Evolutionary conservation across 2,888 invertebrate species (phyloP), one percentile per base, ranked within the genome.

Genomic region (Cheilosia impressa): DNA sequence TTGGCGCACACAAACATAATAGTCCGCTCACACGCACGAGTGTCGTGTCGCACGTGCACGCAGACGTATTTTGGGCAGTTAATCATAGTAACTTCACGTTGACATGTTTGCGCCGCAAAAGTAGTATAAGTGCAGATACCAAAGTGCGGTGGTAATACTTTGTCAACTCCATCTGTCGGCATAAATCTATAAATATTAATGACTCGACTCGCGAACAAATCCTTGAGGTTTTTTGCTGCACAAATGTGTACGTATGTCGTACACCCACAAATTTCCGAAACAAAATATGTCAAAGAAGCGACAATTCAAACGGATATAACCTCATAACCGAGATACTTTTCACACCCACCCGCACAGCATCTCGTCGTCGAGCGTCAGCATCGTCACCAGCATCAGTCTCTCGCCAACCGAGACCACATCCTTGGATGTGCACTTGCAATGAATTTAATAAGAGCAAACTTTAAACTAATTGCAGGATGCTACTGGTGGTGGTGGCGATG

Each of bases 401-500:
- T 63, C 27, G 38, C 62, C 41, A 43, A 80, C 60, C 80, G 52
- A 65, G 53, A 78, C 83, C 83, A 75, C 79, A 84, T 84, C 73
- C 83, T 84, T 63, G 79, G 69, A 79, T 79, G 83, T 65, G 73
- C 79, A 84, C 83, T 84, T 79, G 79, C 79, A 75, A 75, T 79
- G 84, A 84, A 84, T 84, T 84, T 84, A 84, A 84, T 79, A 84
- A 79, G 69, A 84, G 79, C 69, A 79, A 84, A 84, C 79, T 84
- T 75, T 75, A 84, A 84, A 79, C 84, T 84, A 84, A 84, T 84
- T 84, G 84, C 79, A 79, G 79, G 84, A 84, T 83, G 83, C 53
- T 75, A 55, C 55, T 50, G 43, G 34, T 66, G 10, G 24, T 68
- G 72, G 15, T 83, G 34, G 27, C 62, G 52, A 19, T 60, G n/a